Evolutionary conservation across 2,113 vertebrate species (phyloP).

Genomic region (Taxidea taxus): DNA sequence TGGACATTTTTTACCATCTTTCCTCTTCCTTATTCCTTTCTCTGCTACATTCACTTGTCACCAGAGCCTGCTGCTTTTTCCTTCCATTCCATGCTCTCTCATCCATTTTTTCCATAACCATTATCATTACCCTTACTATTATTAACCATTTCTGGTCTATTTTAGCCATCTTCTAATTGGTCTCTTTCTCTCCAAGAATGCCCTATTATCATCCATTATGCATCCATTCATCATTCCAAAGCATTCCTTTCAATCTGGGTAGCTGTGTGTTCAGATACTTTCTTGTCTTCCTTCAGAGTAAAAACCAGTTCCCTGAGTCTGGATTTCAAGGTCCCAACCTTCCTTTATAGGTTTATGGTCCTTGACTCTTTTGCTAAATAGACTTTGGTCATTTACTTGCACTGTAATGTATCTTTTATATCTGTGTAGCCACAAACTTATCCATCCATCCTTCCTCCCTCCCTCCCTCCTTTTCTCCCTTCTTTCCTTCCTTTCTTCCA

Average conservation of each 20-base stretch:
- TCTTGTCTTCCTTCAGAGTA: neutral
- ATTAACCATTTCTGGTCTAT: conserved; percentile 35
- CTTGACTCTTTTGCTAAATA: neutral
- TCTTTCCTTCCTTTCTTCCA: neutral
- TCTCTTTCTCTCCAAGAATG: conserved; percentile 39
- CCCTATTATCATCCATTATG: neutral
- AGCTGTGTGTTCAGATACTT: neutral
- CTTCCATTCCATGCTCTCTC: neutral
- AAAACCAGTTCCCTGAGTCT: neutral
- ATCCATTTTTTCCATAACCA: neutral
- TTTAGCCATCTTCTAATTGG: conserved; percentile 33
- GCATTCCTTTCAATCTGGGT: neutral
- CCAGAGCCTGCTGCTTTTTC: neutral
- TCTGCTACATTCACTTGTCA: neutral
- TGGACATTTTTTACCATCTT: neutral
- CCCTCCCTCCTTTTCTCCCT: too few relatives aligned
- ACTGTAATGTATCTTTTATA: neutral
- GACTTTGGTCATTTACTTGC: neutral
- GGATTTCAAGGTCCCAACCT: neutral
- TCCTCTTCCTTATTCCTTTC: neutral
- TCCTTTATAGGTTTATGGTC: neutral
- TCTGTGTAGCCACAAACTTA: neutral
- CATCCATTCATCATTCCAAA: conserved; percentile 2
- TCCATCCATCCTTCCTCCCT: neutral
- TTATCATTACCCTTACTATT: neutral